Conservation (phyloP, 30 jellyfish, hydroid and myxozoan genomes). For the Pelagia noctiluca region DNA sequence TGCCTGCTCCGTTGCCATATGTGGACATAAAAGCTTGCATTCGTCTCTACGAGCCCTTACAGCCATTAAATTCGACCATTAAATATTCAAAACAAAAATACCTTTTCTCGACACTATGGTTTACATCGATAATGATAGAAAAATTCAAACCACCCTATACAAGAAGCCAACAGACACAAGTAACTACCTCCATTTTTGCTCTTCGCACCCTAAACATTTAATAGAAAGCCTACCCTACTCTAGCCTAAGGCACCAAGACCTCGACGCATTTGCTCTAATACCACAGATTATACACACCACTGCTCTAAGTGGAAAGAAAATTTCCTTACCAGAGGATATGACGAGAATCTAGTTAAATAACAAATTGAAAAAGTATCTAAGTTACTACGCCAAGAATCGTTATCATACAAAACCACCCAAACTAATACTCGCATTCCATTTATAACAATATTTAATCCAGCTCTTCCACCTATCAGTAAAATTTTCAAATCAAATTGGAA, state of each 20-base stretch:
- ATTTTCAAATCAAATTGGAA: background rate
- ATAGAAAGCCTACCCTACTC: too few relatives aligned
- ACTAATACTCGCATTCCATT: background rate
- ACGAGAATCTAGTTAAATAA: background rate
- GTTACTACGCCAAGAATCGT: background rate
- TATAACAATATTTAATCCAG: too few relatives aligned
- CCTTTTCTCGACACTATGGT: slow-evolving; percentile 7
- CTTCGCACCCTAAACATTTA: slow-evolving; percentile 7
- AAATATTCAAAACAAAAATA: background rate
- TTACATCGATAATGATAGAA: slow-evolving; percentile 13
- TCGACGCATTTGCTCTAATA: background rate
- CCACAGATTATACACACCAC: too few relatives aligned
- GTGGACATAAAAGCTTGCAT: too few relatives aligned
- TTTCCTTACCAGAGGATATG: too few relatives aligned
- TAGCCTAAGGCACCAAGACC: too few relatives aligned
- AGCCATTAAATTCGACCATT: background rate
- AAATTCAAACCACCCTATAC: background rate
- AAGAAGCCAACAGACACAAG: too few relatives aligned
- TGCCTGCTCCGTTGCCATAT: too few relatives aligned
- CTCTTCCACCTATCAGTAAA: slow-evolving; percentile 3
- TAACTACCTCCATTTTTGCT: slow-evolving; percentile 4
- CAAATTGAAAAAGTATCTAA: background rate
- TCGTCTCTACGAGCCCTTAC: too few relatives aligned
- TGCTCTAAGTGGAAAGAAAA: too few relatives aligned
- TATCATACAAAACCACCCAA: background rate